Percentiles rank a stretch among this genome's conserved stretches.
Conservation (phyloP, 2,797 vertebrate genomes). For the Xerus rutilus region DNA sequence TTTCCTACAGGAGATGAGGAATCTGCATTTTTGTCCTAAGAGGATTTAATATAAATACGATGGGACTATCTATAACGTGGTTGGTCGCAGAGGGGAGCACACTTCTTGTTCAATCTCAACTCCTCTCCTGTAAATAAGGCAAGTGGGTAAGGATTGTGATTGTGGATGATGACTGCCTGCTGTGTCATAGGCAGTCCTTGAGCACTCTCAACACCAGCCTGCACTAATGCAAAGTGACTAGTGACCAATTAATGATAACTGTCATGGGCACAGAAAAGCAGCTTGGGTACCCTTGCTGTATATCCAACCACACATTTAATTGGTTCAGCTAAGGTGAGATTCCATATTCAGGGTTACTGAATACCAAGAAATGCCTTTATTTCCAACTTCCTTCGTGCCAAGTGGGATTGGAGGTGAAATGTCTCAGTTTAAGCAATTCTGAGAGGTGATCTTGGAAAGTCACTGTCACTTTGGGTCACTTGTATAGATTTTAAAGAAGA, state of each 20-base stretch:
- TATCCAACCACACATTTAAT: constrained; percentile 1
- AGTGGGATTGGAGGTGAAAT: neutral
- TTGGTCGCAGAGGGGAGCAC: neutral
- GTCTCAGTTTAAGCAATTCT: constrained; percentile 29
- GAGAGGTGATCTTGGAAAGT: constrained; percentile 30
- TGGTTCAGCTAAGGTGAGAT: neutral
- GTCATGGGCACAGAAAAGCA: neutral
- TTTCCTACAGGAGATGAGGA: neutral
- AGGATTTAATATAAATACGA: neutral
- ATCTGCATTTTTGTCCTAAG: neutral
- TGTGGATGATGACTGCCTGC: neutral
- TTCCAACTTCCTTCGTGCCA: neutral
- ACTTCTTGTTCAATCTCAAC: neutral
- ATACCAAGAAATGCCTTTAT: neutral
- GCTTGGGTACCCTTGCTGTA: neutral
- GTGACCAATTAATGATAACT: neutral
- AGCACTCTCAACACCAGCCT: neutral
- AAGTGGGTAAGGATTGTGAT: neutral
- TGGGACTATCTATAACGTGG: neutral
- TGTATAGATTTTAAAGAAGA: constrained; percentile 37
- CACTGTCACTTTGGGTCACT: constrained; percentile 12
- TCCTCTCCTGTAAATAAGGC: neutral
- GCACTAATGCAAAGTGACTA: neutral
- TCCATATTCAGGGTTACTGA: neutral
- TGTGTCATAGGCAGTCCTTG: neutral